These are phyloP conservation scores for Drosophila kohkoa DNA, from an alignment of 1,140 invertebrate genomes.

Conservation along the genomic window DNA sequence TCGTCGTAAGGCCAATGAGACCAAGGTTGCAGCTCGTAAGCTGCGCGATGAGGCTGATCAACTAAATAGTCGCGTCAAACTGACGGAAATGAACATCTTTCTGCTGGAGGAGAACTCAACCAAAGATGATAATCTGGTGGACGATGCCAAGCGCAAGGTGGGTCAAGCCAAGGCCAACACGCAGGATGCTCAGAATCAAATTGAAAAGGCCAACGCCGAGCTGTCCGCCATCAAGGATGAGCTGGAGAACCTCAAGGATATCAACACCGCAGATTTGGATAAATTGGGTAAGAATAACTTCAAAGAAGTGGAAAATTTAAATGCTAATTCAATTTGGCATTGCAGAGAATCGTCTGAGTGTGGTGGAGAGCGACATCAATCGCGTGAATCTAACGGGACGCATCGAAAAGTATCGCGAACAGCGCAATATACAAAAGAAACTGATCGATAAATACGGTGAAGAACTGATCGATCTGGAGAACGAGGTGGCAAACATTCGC, in stretches of 20 bases:
- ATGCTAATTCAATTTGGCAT: constrained; percentile 3
- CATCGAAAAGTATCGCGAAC: constrained; percentile 89
- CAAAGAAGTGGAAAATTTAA: background rate
- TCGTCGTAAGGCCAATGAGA: constrained; percentile 90
- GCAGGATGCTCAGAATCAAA: constrained; percentile 91
- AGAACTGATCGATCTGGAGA: constrained; percentile 90
- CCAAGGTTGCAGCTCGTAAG: constrained; percentile 90
- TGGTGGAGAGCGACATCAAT: constrained; percentile 90
- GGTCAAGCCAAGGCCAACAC: constrained; percentile 94
- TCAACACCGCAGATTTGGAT: constrained; percentile 90
- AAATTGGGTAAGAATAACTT: constrained; percentile 85
- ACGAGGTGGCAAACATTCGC: constrained; percentile 94
- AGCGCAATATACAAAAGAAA: constrained; percentile 90
- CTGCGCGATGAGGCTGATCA: constrained; percentile 92
- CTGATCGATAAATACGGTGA: constrained; percentile 93
- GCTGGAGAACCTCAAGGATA: constrained; percentile 91
- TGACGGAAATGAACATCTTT: constrained; percentile 89
- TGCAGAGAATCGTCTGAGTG: constrained; percentile 89
- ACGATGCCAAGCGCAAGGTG: constrained; percentile 91
- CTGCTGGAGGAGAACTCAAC: constrained; percentile 90
- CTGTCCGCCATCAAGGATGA: constrained; percentile 93
- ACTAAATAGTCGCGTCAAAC: constrained; percentile 89
- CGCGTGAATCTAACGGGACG: constrained; percentile 91
- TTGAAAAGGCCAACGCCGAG: constrained; percentile 91
- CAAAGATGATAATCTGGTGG: constrained; percentile 90